Conservation (phyloP, 2,888 invertebrate species). For the Cyrtodaria siliqua region DNA sequence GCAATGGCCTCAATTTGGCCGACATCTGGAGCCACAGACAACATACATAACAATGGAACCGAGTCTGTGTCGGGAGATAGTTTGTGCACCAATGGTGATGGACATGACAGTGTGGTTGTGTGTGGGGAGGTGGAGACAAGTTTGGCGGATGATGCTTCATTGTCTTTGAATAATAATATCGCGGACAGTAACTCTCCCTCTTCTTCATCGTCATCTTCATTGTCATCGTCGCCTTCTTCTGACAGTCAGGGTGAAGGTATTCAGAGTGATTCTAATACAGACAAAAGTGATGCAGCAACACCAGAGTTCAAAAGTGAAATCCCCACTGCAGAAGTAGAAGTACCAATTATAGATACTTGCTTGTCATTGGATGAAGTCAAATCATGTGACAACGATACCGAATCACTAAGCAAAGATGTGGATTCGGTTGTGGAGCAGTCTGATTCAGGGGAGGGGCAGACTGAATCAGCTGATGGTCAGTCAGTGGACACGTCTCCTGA, state of each 20-base stretch:
- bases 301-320: too few relatives aligned
- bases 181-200: background rate
- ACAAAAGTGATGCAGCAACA: too few relatives aligned
- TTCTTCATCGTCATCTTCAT: background rate
- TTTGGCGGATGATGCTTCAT: background rate
- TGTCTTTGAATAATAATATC: background rate
- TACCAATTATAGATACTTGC: too few relatives aligned
- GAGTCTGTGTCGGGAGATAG: too few relatives aligned
- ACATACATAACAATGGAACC: too few relatives aligned
- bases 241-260: background rate
- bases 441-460: background rate
- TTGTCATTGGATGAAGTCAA: too few relatives aligned
- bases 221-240: background rate
- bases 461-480: background rate
- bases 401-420: too few relatives aligned
- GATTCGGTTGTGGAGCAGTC: too few relatives aligned
- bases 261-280: too few relatives aligned
- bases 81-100: too few relatives aligned
- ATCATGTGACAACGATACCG: too few relatives aligned
- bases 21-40: slow-evolving; percentile 2
- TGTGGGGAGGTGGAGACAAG: background rate
- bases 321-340: too few relatives aligned
- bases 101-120: background rate
- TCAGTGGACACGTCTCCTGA: background rate
- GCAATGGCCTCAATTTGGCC: slow-evolving; percentile 52